phyloP scores from a whole-genome alignment of 2,113 vertebrate genomes.

The Jaculus jaculus region DNA sequence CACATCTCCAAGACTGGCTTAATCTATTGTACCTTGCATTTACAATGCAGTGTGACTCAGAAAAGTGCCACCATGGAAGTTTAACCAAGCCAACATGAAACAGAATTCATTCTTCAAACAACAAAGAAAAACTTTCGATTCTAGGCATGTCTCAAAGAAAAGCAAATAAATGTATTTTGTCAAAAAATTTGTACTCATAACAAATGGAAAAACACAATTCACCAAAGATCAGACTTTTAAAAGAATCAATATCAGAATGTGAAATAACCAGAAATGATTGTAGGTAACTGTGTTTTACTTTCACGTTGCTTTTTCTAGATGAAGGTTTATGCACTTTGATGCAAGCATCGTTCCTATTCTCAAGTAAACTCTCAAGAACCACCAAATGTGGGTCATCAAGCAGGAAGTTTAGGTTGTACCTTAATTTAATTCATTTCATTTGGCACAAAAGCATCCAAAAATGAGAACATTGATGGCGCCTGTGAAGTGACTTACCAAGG shows the following conservation, averaged over 20 bases:
- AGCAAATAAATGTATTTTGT: slow-evolving; percentile 48
- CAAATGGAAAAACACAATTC: slow-evolving; percentile 28
- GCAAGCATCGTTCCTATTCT: not conserved
- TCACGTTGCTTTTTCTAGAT: not conserved
- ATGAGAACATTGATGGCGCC: not conserved
- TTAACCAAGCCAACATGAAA: slow-evolving; percentile 14
- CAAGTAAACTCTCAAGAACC: not conserved
- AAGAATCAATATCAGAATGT: slow-evolving; percentile 8
- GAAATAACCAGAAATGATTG: not conserved
- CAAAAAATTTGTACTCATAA: not conserved
- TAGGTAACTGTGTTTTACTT: not conserved
- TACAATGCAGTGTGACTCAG: slow-evolving; percentile 24
- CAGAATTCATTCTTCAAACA: slow-evolving; percentile 29
- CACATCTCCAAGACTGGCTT: slow-evolving; percentile 44
- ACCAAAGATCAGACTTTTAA: not conserved
- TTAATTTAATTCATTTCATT: not conserved
- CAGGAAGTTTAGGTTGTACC: not conserved
- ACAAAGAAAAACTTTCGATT: not conserved
- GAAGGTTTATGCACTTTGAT: not conserved
- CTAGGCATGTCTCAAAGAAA: slow-evolving; percentile 1
- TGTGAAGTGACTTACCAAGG: slow-evolving; percentile 89
- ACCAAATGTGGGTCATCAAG: not conserved
- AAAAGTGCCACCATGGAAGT: slow-evolving; percentile 45
- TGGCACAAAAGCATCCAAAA: not conserved
- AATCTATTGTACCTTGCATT: slow-evolving; percentile 22